Base-by-base conservation (phyloP, 2,888 invertebrate species). In the Ennomos quercinarius region DNA sequence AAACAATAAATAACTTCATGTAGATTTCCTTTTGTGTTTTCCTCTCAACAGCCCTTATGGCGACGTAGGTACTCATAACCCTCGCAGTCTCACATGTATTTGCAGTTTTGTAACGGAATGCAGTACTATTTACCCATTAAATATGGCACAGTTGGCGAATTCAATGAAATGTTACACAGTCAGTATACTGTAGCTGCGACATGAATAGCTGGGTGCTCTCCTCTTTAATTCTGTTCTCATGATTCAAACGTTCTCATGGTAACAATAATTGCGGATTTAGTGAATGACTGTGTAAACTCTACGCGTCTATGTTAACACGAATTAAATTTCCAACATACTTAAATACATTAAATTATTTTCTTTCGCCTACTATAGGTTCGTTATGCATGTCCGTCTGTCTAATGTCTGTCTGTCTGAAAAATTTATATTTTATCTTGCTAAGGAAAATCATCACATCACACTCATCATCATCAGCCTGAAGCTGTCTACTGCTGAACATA, bases 171-270 rank as follows among this genome's bases (percentile, higher is more conserved):
- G 65, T 66, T 64, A 58, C 54, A 58, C 52, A 57, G 58, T 48
- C 17, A 3, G 17, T 27, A 6, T 27, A 27, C 52, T 38, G 59
- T 50, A 50, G 39, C 57, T 59, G 46, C 54, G 56, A 74, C 76
- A 74, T 80, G 79, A 85, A 83, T 84, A 74, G 80, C 67, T 73
- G 71, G 70, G 76, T 74, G 73, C 78, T 74, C 80, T 81, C 79
- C 74, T 76, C 72, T 69, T 81, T 87, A 87, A 87, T 80, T 76
- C 72, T 69, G 81, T 87, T 88, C 88, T 80, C 87, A 86, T 87
- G 84, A 75, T 73, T 81, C 71, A 67, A 82, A 80, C 73, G 76
- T 84, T 87, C 87, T 81, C 87, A 87, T 87, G 85, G 80, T 86
- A 87, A 87, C 85, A 87, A 87, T 87, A 78, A 83, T 17, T 83